Evolutionary conservation across 2,797 vertebrate genomes (phyloP), one percentile per base, ranked within the genome.

Genomic region (Steatocranus sp.): DNA sequence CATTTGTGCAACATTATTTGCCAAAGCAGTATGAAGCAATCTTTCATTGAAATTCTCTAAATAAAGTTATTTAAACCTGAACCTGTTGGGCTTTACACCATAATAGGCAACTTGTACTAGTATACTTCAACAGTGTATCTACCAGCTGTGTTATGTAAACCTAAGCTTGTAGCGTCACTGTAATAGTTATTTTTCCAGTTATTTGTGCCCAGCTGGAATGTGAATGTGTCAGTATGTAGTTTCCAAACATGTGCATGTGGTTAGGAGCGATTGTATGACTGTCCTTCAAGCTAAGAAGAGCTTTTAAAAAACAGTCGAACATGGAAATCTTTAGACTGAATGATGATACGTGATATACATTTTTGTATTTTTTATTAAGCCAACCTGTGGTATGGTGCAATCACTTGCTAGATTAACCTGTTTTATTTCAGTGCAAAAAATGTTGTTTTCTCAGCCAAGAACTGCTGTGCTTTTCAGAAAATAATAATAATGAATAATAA

Each of bases 11-110:
- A 82, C 88, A 87, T 92, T 51, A 85, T 86, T 90, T 88, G 80
- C 82, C 56, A 83, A 77, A 92, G 51, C 93, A 88, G 3, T 53
- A 46, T 91, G 91, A 92, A 93, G 79, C 58, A 80, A 68, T 87
- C 83, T 87, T 91, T 91, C 76, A 87, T 89, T 76, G 86, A 89
- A 94, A 92, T 92, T 85, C 91, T 89, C 76, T 87, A 83, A 90
- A 92, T 93, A 94, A 93, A 88, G 91, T 94, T 95, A 90, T 94
- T 94, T 95, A 93, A 96, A 95, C 94, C 92, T 96, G 58, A 61
- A 36, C 58, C 90, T 90, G 81, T 84, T 83, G 90, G 94, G 93
- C 89, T 66, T 93, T 87, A 88, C 91, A 92, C 88, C 86, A 92
- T 88, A 78, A 90, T 88, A 91, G 49, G 50, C 20, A 73, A 10